Percentiles rank a stretch among this genome's conserved stretches.
Evolutionary conservation across 2,113 vertebrate genomes (phyloP).

Genomic region (Perca fluviatilis): DNA sequence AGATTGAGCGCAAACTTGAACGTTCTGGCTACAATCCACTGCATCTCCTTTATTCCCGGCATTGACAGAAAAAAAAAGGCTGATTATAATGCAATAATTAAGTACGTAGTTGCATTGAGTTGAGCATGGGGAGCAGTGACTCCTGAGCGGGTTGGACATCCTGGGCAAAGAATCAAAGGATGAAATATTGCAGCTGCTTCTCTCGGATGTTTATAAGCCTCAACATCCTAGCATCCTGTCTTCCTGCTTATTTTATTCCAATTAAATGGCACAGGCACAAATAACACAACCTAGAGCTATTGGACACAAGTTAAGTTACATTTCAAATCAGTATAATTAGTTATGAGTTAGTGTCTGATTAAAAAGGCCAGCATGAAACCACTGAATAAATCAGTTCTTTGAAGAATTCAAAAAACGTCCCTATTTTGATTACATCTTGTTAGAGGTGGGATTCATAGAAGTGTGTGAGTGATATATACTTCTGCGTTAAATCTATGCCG

Average conservation of each 20-base stretch:
- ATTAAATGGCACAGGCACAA: not conserved
- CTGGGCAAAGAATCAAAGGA: conserved; percentile 32
- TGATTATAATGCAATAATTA: conserved; percentile 27
- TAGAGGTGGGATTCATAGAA: not conserved
- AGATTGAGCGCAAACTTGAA: conserved; percentile 29
- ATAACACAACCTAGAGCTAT: not conserved
- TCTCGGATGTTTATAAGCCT: conserved; percentile 38
- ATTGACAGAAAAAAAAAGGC: not conserved
- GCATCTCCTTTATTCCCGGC: conserved; percentile 22
- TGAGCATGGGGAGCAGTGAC: not conserved
- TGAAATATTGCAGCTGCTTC: conserved; percentile 37
- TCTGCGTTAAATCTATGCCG: too few species aligned
- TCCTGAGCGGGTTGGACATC: conserved; percentile 26
- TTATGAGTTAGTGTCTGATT: not conserved
- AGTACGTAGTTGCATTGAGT: conserved; percentile 4
- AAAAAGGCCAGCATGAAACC: not conserved
- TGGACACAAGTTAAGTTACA: not conserved
- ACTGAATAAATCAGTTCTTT: not conserved
- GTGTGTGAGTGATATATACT: too few species aligned
- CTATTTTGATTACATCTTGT: not conserved
- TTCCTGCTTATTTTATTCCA: conserved; percentile 5
- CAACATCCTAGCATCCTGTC: conserved; percentile 24
- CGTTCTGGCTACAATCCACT: not conserved
- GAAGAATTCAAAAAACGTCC: not conserved
- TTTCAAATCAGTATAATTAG: not conserved